Conservation (phyloP, 2,888 invertebrate species). For the Ormyrus rosae region DNA sequence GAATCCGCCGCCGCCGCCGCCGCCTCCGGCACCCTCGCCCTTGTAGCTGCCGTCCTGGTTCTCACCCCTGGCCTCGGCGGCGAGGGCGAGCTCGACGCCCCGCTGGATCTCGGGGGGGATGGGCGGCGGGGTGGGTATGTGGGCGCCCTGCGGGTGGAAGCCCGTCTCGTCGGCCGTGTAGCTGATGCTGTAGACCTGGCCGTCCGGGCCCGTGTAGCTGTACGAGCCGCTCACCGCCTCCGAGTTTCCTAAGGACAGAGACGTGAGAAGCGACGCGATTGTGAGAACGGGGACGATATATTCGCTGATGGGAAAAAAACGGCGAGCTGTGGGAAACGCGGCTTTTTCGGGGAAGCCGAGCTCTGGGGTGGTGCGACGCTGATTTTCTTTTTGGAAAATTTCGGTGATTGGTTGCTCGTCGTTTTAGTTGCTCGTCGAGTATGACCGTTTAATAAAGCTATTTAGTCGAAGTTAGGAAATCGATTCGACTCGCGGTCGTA, state of each 20-base stretch:
- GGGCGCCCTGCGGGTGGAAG: slow-evolving; percentile 69
- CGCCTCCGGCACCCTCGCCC: slow-evolving; percentile 60
- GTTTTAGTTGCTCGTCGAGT: no score
- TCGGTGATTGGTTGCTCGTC: no score
- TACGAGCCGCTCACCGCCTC: slow-evolving; percentile 71
- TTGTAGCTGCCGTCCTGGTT: slow-evolving; percentile 68
- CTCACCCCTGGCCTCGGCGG: slow-evolving; percentile 71
- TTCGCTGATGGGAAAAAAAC: no score
- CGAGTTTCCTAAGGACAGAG: slow-evolving; percentile 61
- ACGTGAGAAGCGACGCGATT: no score
- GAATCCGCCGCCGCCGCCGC: slow-evolving; percentile 24
- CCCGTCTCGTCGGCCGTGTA: slow-evolving; percentile 71
- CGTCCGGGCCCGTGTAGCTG: slow-evolving; percentile 70
- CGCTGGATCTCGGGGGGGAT: slow-evolving; percentile 71
- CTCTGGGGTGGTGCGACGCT: no score
- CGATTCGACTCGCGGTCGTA: no score
- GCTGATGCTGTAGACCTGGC: slow-evolving; percentile 67
- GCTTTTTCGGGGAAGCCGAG: no score
- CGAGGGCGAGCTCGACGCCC: slow-evolving; percentile 69
- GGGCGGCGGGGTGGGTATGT: slow-evolving; percentile 71
- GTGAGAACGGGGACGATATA: no score
- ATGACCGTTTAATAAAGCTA: no score
- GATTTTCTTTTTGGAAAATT: not conserved
- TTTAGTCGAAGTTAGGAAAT: no score
- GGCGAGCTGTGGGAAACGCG: no score